A percentile compares a stretch with the other conserved stretches of the same genome.
These are phyloP conservation scores for Latrodectus hesperus DNA, from an alignment of 2,888 invertebrate genomes.

Conservation along the genomic window DNA sequence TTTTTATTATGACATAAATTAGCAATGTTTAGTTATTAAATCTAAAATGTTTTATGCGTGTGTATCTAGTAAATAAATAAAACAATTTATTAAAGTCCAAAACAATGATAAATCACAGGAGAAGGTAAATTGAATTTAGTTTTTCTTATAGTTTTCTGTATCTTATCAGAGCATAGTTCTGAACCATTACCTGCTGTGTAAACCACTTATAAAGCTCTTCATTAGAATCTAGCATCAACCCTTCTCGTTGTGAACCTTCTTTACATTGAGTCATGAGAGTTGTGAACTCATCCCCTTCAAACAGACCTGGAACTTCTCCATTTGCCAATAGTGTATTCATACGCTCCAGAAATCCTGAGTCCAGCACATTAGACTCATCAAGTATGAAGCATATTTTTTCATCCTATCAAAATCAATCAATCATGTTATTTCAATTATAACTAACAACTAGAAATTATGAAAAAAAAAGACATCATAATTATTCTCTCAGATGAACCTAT, in stretches of 20 bases:
- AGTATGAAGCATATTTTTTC: conserved; percentile 99
- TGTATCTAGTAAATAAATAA: too few species aligned
- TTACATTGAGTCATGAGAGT: conserved; percentile 99
- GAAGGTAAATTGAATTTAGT: too few species aligned
- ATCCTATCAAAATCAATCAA: conserved; percentile 80
- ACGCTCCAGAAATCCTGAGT: conserved; percentile 98
- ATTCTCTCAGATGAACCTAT: neutral
- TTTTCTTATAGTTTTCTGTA: too few species aligned
- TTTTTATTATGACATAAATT: too few species aligned
- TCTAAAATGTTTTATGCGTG: too few species aligned
- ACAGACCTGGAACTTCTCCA: conserved; percentile 96
- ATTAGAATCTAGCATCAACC: conserved; percentile 97
- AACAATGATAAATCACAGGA: too few species aligned
- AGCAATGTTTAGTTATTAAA: too few species aligned
- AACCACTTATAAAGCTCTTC: conserved; percentile 99
- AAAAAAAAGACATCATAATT: neutral
- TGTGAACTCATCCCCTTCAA: conserved; percentile 98
- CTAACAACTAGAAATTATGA: neutral
- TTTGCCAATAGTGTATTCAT: conserved; percentile 99
- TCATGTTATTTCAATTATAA: neutral
- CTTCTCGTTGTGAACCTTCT: conserved; percentile 98
- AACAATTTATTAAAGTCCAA: too few species aligned
- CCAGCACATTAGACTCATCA: conserved; percentile 98
- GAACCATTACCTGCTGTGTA: conserved; percentile 81
- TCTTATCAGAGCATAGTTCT: too few species aligned